Evolutionary conservation across 2,888 invertebrate genomes (phyloP).

Genomic region (Stenchaetothrips biformis): DNA sequence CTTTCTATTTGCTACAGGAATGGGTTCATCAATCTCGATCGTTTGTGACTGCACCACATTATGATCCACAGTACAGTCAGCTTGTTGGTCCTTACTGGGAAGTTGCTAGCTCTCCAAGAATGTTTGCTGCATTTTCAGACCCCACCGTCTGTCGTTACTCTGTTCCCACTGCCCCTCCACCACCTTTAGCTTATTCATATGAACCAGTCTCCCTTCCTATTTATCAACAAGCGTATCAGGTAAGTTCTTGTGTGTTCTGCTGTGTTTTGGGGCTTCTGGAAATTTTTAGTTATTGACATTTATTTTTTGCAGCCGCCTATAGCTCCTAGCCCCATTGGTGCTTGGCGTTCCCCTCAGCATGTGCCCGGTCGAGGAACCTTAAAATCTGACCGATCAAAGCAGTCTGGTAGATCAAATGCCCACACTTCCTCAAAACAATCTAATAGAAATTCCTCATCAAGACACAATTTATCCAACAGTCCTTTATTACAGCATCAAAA

Average conservation of each 20-base stretch:
- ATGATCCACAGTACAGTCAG: background rate
- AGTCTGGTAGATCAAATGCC: background rate
- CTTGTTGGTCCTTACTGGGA: constrained; percentile 10
- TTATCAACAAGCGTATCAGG: background rate
- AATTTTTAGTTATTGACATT: background rate
- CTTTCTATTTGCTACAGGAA: background rate
- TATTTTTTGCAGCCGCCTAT: background rate
- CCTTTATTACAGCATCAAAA: background rate
- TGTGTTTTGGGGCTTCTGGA: background rate
- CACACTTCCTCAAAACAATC: background rate
- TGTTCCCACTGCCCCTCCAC: constrained; percentile 1
- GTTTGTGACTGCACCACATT: background rate
- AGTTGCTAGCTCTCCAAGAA: background rate
- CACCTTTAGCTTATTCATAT: constrained; percentile 7
- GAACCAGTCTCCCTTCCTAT: background rate
- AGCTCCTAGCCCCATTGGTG: background rate
- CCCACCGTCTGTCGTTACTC: background rate
- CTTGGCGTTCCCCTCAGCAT: constrained; percentile 2
- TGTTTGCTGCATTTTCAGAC: constrained; percentile 11
- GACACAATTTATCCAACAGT: background rate
- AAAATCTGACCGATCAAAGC: background rate
- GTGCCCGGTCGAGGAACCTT: background rate
- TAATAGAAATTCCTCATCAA: background rate
- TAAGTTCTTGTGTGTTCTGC: background rate
- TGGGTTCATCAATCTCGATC: background rate